These are phyloP conservation scores for Xyliphius kryptos DNA, from an alignment of 2,113 vertebrate species.

Conservation along the genomic window DNA sequence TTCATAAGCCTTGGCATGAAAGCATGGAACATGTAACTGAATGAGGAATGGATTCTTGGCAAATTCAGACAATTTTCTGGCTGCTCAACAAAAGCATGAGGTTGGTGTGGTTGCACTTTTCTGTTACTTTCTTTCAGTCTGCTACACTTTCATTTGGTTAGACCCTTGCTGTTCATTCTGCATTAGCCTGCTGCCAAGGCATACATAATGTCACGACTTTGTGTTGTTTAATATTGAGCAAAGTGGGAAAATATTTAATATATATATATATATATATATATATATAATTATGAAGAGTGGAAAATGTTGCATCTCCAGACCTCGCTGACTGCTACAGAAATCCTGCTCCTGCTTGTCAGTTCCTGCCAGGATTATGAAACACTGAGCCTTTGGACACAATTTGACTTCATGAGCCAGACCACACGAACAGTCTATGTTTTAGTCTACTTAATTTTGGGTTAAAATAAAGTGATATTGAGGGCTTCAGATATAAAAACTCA, in stretches of 20 bases:
- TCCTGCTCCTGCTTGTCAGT: conserved; percentile 40
- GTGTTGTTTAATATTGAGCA: conserved; percentile 48
- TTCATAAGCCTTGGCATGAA: conserved; percentile 56
- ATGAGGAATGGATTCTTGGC: conserved; percentile 59
- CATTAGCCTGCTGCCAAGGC: conserved; percentile 44
- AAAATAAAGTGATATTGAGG: conserved; percentile 3
- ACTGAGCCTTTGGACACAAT: conserved; percentile 43
- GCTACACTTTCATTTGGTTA: conserved; percentile 50
- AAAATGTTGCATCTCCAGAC: conserved; percentile 54
- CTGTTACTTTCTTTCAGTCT: conserved; percentile 46
- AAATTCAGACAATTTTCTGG: conserved; percentile 58
- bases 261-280: too few relatives aligned
- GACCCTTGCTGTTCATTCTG: conserved; percentile 41
- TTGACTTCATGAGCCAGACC: conserved; percentile 25
- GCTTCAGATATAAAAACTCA: conserved; percentile 3
- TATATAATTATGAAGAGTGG: conserved; percentile 52
- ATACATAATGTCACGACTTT: conserved; percentile 58
- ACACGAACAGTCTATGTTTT: conserved; percentile 31
- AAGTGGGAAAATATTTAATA: conserved; percentile 48
- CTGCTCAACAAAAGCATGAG: conserved; percentile 47
- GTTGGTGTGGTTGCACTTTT: conserved; percentile 42
- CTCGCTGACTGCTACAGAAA: conserved; percentile 29
- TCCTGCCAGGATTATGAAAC: conserved; percentile 52
- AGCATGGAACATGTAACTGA: conserved; percentile 64
- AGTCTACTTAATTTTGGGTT: conserved; percentile 13